Evolutionary conservation across 2,113 vertebrate species (phyloP), one percentile per base, ranked within the genome.

Genomic region (Catharus fuscescens): DNA sequence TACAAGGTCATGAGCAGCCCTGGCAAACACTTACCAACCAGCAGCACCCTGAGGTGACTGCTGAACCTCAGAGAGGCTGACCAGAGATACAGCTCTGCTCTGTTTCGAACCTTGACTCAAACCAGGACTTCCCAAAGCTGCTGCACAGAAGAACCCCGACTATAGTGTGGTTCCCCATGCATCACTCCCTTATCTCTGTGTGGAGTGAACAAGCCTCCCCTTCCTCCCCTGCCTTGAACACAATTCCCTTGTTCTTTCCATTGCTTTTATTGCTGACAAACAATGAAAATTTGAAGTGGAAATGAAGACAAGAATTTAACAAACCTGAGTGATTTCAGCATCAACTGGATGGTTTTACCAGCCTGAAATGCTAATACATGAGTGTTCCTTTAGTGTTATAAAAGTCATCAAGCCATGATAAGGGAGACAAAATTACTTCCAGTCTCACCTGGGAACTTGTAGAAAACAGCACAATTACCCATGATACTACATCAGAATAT

Each of bases 361-460:
- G 88, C 50, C 82, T 93, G 57, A 72, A 57, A 69, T 67, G 66
- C 67, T 90, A 90, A 95, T 70, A 77, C 92, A 85, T 2, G 5
- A 94, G 83, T 7, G 13, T 50, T 94, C 56, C 82, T 65, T 91
- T n/a, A 36, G 52, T 92, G 73, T 86, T 95, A 93, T 18, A 73
- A 79, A 92, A 96, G 79, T 32, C 53, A 92, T 93, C 69, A 62
- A 85, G 78, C 76, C n/a, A 25, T 32, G 45, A 53, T n/a, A 92
- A 85, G 18, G 44, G 62, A 94, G 89, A 95, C 64, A 91, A 97
- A 97, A 94, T 74, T 77, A 91, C 87, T 93, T 95, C 66, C 87
- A 96, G 21, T 15, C 80, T 82, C 76, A 95, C 93, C 80, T 52
- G 40, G 74, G 65, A 85, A 90, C 93, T 93, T 60, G 65, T 67